Base-by-base conservation (phyloP, 2,113 vertebrate species). In the Centropristis striata region DNA sequence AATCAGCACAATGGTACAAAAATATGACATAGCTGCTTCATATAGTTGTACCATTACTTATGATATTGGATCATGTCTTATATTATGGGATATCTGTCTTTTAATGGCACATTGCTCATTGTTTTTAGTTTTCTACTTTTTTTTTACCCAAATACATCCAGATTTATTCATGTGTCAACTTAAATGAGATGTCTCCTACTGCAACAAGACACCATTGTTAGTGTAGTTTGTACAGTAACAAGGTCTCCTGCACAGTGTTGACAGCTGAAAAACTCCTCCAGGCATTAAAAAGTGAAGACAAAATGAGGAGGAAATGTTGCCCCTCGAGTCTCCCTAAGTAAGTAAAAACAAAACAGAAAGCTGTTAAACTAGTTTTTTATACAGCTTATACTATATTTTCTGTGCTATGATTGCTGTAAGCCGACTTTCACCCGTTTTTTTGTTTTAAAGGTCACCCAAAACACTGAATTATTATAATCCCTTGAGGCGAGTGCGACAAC, bases 1-100 rank as follows among this genome's bases (percentile, higher is more conserved):
- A 25, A 70, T 71, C 54, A 60, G 71, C 66, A 67, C 20, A 86
- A 47, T 59, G 75, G 89, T 78, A 65, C 21, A 80, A 55, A 81
- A 68, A 80, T 72, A 67, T 66, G 27, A 80, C 14, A 69, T 4
- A 8, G n/a, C 70, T 18, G n/a, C 44, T 71, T 77, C 58, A 71
- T 32, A 57, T 11, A 15, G 53, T 28, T 68, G n/a, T 18, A 41
- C 7, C 47, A 16, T 63, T 64, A 42, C 18, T 67, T 32, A 32
- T 32, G 32, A 32, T 32, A 23, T 3, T 23, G 7, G 23, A 69
- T 47, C 39, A 28, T 42, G 39, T 51, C 47, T 14, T 44, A 36
- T 14, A 8, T 51, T 73, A 32, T 27, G 18, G 39, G n/a, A 44
- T 20, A 37, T 49, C 44, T 72, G 47, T 55, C 61, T 32, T 41